Conservation (phyloP, 2,113 vertebrate genomes). For the Amazona guildingii region DNA sequence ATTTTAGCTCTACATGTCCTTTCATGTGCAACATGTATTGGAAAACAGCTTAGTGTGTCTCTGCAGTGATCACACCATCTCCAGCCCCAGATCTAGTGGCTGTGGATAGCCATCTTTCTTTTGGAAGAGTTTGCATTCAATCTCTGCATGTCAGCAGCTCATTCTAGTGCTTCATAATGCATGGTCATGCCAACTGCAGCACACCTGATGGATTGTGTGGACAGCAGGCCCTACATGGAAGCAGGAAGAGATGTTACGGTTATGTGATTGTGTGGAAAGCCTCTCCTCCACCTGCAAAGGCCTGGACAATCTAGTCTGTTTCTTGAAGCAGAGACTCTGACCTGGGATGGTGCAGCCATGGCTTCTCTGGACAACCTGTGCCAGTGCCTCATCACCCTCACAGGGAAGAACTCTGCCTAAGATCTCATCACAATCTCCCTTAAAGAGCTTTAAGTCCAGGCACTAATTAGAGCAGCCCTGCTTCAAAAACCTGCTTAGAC, state of each 20-base stretch:
- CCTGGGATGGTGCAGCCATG: neutral
- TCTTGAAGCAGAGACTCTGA: neutral
- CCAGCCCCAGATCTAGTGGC: neutral
- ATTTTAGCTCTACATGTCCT: neutral
- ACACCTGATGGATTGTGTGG: neutral
- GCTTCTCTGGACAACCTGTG: neutral
- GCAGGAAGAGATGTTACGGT: fast-evolving
- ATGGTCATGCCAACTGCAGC: fast-evolving
- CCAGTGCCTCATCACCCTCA: neutral
- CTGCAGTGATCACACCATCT: neutral
- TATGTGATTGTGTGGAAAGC: neutral
- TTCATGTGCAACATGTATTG: neutral
- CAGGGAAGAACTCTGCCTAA: neutral
- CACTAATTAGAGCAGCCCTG: neutral
- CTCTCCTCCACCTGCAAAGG: neutral
- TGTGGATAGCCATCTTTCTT: neutral
- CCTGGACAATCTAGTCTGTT: neutral
- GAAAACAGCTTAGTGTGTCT: neutral
- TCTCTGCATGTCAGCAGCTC: neutral
- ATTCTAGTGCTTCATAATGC: neutral
- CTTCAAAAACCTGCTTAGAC: neutral
- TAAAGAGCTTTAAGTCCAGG: neutral
- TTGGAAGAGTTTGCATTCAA: neutral
- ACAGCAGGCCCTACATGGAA: neutral
- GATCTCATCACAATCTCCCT: neutral